Percentiles rank a stretch among this genome's conserved stretches.
These are phyloP conservation scores for Callocephalon fimbriatum DNA, from an alignment of 2,113 vertebrate genomes.

Conservation along the genomic window DNA sequence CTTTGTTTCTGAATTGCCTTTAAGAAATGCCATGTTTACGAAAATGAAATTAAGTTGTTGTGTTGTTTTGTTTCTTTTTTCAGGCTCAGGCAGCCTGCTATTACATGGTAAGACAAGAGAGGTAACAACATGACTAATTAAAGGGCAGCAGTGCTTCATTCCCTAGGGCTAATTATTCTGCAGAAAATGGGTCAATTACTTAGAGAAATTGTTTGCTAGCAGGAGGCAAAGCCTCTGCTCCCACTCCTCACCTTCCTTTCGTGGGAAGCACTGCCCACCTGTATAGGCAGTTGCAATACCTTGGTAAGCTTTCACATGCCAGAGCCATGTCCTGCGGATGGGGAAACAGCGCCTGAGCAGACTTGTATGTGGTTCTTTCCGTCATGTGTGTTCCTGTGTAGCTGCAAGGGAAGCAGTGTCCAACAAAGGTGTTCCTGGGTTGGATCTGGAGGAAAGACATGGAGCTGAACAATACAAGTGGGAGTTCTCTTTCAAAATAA, in stretches of 20 bases:
- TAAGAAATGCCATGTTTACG: conserved; percentile 5
- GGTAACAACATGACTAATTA: conserved; percentile 40
- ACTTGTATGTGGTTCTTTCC: not conserved
- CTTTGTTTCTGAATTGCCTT: conserved; percentile 17
- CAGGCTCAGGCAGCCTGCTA: not conserved
- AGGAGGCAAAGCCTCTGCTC: not conserved
- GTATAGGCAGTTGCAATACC: not conserved
- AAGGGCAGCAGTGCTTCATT: conserved; percentile 5
- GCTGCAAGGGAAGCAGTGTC: not conserved
- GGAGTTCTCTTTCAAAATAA: not conserved
- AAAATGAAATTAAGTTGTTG: not conserved
- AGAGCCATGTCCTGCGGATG: not conserved
- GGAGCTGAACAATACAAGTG: not conserved
- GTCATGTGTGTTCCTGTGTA: not conserved
- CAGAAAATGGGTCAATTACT: conserved; percentile 50
- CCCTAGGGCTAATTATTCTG: conserved; percentile 23
- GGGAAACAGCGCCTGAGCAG: not conserved
- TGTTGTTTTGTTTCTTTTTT: not conserved
- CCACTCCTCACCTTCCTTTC: not conserved
- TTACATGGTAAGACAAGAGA: not conserved
- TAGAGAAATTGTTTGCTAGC: conserved; percentile 23
- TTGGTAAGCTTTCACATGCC: not conserved
- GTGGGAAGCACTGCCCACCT: not conserved
- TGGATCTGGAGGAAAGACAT: not conserved
- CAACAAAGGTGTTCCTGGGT: not conserved